Evolutionary conservation across 2,113 vertebrate species (phyloP), one percentile per base, ranked within the genome.

Genomic region (Labrus mixtus): DNA sequence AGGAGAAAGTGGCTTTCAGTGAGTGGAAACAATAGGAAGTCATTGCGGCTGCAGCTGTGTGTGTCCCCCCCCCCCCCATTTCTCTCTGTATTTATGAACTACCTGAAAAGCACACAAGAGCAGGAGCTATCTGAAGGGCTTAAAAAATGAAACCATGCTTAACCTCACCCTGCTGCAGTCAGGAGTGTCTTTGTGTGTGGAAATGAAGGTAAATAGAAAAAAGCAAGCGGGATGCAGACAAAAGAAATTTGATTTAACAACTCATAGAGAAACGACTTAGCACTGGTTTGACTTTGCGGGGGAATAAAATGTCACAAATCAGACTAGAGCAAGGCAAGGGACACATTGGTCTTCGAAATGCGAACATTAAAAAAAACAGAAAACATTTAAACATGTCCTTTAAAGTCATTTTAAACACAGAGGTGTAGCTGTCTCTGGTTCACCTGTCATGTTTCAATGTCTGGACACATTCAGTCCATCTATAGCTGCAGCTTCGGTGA

Each of bases 11-110:
- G 87, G 86, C 84, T 91, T 89, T 76, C 82, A 90, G 78, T 89
- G 88, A 92, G 86, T 89, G 89, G 85, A 86, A 90, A 88, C 89
- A 84, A 90, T 92, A 93, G 93, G 93, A 95, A 93, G 93, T 93
- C 87, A 92, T 94, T 80, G 89, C 90, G 85, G 82, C 89, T 90
- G 87, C 91, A 90, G 92, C 91, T 91, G 91, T 71, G 81, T n/a
- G n/a, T n/a, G n/a, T n/a, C 83, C 84, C 85, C 82, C 83, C 80
- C 79, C 73, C 78, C 22, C 10, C 22, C 9, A n/a, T n/a, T n/a
- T 58, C 68, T 2, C 23, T 43, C 75, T 33, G 57, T 81, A 76
- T 74, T 23, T 50, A 65, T 73, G 45, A 17, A 65, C 17, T 48
- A 48, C 19, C 41, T 68, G 70, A 64, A 65, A 72, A 64, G 62